phyloP scores from a whole-genome alignment of 2,888 invertebrate genomes.

The Omphaloscelis lunosa region DNA sequence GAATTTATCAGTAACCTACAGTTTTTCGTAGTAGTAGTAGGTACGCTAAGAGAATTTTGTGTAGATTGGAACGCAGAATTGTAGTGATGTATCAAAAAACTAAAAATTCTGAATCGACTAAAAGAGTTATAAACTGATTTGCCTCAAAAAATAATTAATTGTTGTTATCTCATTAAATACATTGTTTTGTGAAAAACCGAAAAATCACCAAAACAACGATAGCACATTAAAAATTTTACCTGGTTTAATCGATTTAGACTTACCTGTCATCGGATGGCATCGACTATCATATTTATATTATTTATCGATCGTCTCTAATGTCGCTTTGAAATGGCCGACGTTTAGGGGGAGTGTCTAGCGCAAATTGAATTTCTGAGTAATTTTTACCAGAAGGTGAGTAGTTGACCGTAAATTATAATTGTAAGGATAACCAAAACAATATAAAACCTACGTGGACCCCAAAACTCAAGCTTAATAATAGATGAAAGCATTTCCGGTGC shows the following conservation, averaged over 20 bases:
- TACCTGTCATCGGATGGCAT: slow-evolving; percentile 57
- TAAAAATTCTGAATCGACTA: slow-evolving; percentile 17
- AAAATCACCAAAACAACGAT: background rate
- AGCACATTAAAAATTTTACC: background rate
- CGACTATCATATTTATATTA: slow-evolving; percentile 71
- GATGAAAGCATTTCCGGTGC: slow-evolving; percentile 82
- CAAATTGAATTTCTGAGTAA: slow-evolving; percentile 82
- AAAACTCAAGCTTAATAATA: slow-evolving; percentile 38
- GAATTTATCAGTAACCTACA: no score
- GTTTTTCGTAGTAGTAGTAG: no score
- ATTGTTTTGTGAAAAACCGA: background rate
- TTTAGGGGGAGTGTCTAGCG: slow-evolving; percentile 89
- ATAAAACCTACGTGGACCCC: slow-evolving; percentile 27
- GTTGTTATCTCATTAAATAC: background rate
- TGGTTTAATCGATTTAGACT: slow-evolving; percentile 49
- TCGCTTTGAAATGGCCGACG: slow-evolving; percentile 90
- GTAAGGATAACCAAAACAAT: slow-evolving; percentile 39
- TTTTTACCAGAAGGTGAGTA: slow-evolving; percentile 81
- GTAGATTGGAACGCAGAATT: slow-evolving; percentile 1
- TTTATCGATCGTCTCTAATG: slow-evolving; percentile 83
- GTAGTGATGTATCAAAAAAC: slow-evolving; percentile 21
- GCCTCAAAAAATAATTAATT: accelerated
- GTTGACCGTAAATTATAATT: slow-evolving; percentile 58
- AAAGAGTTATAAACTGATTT: accelerated
- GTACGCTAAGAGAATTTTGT: no score